Base-by-base conservation (phyloP, 2,797 vertebrate species). In the Calcarius lapponicus region DNA sequence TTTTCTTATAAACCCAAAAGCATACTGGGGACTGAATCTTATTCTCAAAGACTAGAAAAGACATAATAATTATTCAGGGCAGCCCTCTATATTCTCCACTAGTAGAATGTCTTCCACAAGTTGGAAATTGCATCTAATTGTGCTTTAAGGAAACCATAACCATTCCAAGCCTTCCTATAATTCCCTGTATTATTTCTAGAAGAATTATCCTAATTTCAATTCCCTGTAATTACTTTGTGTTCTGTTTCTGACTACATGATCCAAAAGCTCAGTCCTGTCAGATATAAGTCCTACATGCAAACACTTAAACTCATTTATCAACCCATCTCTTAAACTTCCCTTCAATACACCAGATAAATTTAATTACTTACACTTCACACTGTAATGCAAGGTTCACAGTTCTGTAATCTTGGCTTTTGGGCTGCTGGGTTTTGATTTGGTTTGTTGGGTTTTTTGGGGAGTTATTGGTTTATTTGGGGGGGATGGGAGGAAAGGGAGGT, bases 401-500 rank as follows among this genome's bases (percentile, higher is more conserved):
- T 45, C 31, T 28, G 10, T 64, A 32, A 38, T 62, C 18, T 54
- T 56, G 47, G 13, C 6, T 85, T 80, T 13, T 12, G 17, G 17
- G 6, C 19, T 53, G 1, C 21, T 79, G 28, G 13, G 2, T 28
- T 69, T 60, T 73, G 10, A 10, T 54, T 65, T 66, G 25, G 7
- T 40, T 53, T n/a, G 8, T 8, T 29, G 32, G 18, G 20, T 2
- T 40, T 66, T 38, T 43, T 5, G 0, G 3, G 29, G 22, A 10
- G 1, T 28, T 45, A 38, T 38, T 67, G 4, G 5, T 4, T 24
- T 43, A 40, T 47, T 9, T 13, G 3, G 4, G 11, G 3, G 3
- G 2, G 3, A 17, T 40, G 25, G 8, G 22, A 32, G 3, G 14
- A n/a, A 62, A 47, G 3, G 29, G 15, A 22, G 4, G 0, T 18